phyloP scores from a whole-genome alignment of 2,888 invertebrate species.

The Drosophila fungiperda region DNA sequence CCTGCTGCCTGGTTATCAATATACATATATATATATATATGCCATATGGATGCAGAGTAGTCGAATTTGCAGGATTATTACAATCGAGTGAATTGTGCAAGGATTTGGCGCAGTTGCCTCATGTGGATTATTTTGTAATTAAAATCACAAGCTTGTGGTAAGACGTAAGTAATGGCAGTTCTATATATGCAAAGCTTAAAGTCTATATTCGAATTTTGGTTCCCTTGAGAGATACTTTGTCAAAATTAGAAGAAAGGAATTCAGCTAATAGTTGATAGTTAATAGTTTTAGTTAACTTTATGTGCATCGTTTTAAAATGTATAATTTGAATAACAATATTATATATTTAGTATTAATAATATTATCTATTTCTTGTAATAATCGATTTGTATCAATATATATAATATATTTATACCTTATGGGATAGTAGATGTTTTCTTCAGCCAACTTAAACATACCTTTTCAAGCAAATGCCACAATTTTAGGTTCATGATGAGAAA shows the following conservation, averaged over 20 bases:
- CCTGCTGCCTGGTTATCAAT: conserved; percentile 27
- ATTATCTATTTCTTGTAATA: too few relatives aligned
- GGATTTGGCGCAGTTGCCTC: conserved; percentile 37
- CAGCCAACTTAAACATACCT: too few relatives aligned
- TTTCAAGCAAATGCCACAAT: too few relatives aligned
- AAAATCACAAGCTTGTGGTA: conserved; percentile 18
- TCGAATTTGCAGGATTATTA: conserved; percentile 50
- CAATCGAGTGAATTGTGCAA: conserved; percentile 17
- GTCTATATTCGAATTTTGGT: too few relatives aligned
- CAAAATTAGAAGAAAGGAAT: not conserved
- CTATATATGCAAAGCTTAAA: not conserved
- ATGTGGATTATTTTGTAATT: conserved; percentile 30
- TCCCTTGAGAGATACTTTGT: not conserved
- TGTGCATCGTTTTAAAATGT: not conserved
- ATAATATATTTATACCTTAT: not conserved
- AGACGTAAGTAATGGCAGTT: conserved; percentile 6
- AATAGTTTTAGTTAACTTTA: not conserved
- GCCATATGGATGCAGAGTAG: conserved; percentile 28
- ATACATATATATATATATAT: not conserved
- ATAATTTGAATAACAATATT: not conserved
- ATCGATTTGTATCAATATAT: not conserved
- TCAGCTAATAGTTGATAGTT: not conserved
- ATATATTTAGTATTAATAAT: not conserved
- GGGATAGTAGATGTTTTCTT: too few relatives aligned
- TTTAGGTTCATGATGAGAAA: not conserved